These are phyloP conservation scores for Drosophila saltans DNA, from an alignment of 1,140 invertebrate genomes.

Conservation along the genomic window DNA sequence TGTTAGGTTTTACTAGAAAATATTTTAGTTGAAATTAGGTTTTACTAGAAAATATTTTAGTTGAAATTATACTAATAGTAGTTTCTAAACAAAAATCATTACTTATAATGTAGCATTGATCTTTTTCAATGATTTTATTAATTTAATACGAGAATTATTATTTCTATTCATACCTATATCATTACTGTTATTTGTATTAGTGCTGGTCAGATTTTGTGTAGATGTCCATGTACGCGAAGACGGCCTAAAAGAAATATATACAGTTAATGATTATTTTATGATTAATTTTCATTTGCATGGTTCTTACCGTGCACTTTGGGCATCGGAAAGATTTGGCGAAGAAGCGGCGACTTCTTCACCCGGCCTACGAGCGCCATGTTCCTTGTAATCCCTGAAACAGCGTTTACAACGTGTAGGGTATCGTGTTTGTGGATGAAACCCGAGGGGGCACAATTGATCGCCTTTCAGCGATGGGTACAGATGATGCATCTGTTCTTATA, in stretches of 20 bases:
- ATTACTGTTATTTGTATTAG: conserved; percentile 63
- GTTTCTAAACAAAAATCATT: neutral
- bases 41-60: neutral
- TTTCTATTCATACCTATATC: conserved; percentile 73
- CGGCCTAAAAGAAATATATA: conserved; percentile 42
- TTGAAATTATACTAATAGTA: neutral
- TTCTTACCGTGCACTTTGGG: conserved; percentile 85
- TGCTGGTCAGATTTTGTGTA: conserved; percentile 84
- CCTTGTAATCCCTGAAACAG: conserved; percentile 97
- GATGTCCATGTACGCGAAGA: conserved; percentile 84
- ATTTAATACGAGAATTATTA: neutral
- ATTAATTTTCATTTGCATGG: neutral
- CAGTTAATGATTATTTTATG: neutral
- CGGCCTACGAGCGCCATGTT: conserved; percentile 90
- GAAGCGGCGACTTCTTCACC: conserved; percentile 90
- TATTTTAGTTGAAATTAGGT: too few relatives aligned
- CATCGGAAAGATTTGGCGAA: conserved; percentile 89
- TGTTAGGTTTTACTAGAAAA: neutral
- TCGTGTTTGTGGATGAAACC: conserved; percentile 96
- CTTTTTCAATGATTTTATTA: neutral
- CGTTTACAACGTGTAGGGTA: conserved; percentile 96
- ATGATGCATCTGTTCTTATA: conserved; percentile 88
- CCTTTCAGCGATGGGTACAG: conserved; percentile 91
- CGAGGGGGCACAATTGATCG: conserved; percentile 94
- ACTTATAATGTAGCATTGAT: neutral